Percentiles rank a stretch among this genome's conserved stretches.
Evolutionary conservation across 2,113 vertebrate species (phyloP).

Genomic region (Leucosticte australis): DNA sequence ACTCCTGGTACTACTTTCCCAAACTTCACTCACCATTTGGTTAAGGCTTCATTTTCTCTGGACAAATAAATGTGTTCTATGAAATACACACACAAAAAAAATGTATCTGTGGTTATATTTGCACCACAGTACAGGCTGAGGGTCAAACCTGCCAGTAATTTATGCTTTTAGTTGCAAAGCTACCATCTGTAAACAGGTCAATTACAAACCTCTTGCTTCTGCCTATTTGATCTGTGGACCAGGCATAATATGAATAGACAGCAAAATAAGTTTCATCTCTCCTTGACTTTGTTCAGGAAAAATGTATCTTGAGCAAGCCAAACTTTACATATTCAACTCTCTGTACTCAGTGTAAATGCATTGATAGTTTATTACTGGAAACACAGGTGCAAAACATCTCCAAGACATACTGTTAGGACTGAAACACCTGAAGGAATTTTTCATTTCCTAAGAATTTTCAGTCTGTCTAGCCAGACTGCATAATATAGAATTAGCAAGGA

Average conservation of each 20-base stretch:
- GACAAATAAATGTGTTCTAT: neutral
- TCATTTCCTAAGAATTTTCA: neutral
- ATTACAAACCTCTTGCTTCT: neutral
- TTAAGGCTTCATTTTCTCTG: neutral
- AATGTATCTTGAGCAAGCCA: neutral
- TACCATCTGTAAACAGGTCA: neutral
- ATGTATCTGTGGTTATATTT: neutral
- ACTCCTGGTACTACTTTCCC: neutral
- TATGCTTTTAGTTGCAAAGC: neutral
- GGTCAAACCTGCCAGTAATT: neutral
- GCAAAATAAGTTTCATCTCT: neutral
- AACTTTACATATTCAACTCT: neutral
- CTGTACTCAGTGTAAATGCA: fast-evolving
- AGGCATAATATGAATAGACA: neutral
- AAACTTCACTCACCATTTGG: neutral
- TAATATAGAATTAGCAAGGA: neutral
- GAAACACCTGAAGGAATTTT: neutral
- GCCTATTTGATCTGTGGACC: neutral
- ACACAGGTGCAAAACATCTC: neutral
- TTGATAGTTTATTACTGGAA: neutral
- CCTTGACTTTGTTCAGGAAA: neutral
- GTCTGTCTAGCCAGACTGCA: neutral
- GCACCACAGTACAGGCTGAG: neutral
- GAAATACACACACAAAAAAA: neutral
- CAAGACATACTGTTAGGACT: neutral